A percentile compares a stretch with the other conserved stretches of the same genome.
Evolutionary conservation across 2,113 vertebrate genomes (phyloP).

Genomic region (Festucalex cinctus): DNA sequence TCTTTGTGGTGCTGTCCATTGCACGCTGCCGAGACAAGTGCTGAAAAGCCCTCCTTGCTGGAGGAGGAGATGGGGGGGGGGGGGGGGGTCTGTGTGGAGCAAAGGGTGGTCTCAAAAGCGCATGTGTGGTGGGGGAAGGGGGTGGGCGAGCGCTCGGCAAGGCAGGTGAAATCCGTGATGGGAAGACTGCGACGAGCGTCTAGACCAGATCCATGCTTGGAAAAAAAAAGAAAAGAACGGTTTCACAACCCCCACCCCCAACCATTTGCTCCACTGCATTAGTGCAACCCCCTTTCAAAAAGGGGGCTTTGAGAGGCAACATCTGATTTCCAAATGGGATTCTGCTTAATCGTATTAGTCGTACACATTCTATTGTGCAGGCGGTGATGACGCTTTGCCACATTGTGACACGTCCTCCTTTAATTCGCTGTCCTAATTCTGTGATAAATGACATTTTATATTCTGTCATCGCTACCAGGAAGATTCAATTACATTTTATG

Average conservation of each 20-base stretch:
- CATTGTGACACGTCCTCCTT: conserved; percentile 18
- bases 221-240: conserved; percentile 74
- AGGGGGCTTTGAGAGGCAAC: conserved; percentile 11
- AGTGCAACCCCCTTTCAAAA: conserved; percentile 52
- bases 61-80: conserved; percentile 50
- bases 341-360: conserved; percentile 62
- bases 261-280: conserved; percentile 73
- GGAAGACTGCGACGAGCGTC: conserved; percentile 54
- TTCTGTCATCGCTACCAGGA: neutral
- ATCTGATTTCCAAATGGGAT: conserved; percentile 60
- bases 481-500: neutral
- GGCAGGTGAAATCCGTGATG: conserved; percentile 39
- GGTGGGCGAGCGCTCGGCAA: conserved; percentile 2
- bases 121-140: conserved; percentile 33
- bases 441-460: neutral
- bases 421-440: conserved; percentile 1
- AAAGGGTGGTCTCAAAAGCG: conserved; percentile 55
- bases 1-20: conserved; percentile 87
- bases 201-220: conserved; percentile 48
- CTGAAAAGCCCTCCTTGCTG: conserved; percentile 74
- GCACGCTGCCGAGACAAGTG: conserved; percentile 80
- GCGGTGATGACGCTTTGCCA: conserved; percentile 21
- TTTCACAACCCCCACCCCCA: conserved; percentile 76
- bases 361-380: conserved; percentile 52
- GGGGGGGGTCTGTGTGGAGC: conserved; percentile 55